Evolutionary conservation across 2,888 invertebrate species (phyloP).

Genomic region (Mythimna pallens): DNA sequence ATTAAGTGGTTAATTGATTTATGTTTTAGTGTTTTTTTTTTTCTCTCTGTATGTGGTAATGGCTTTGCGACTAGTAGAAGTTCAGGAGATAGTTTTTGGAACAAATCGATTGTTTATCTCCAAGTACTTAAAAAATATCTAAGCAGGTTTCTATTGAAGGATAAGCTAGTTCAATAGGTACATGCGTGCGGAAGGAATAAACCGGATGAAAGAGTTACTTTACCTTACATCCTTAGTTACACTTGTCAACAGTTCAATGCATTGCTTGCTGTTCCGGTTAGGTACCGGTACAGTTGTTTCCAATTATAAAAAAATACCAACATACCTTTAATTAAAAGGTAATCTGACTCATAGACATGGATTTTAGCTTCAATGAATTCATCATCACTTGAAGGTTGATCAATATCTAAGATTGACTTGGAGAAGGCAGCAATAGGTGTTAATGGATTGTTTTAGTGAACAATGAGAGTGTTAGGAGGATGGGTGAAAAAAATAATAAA

Average conservation of each 20-base stretch:
- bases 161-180: neutral
- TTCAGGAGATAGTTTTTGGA: neutral
- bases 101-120: neutral
- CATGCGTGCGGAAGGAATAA: neutral
- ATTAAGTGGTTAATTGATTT: conserved; percentile 37
- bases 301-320: neutral
- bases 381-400: neutral
- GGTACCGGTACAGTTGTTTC: no score
- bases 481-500: no score
- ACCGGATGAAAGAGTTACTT: neutral
- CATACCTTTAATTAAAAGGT: neutral
- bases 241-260: neutral
- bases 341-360: no score
- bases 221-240: neutral
- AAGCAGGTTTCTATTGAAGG: neutral
- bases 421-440: neutral
- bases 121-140: no score
- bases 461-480: no score
- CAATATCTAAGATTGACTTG: neutral
- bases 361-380: neutral
- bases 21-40: neutral
- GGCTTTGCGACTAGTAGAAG: no score
- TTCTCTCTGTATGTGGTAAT: neutral
- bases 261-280: no score
- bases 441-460: no score